phyloP scores from a whole-genome alignment of 2,888 invertebrate genomes.

The Drosophila formosana region DNA sequence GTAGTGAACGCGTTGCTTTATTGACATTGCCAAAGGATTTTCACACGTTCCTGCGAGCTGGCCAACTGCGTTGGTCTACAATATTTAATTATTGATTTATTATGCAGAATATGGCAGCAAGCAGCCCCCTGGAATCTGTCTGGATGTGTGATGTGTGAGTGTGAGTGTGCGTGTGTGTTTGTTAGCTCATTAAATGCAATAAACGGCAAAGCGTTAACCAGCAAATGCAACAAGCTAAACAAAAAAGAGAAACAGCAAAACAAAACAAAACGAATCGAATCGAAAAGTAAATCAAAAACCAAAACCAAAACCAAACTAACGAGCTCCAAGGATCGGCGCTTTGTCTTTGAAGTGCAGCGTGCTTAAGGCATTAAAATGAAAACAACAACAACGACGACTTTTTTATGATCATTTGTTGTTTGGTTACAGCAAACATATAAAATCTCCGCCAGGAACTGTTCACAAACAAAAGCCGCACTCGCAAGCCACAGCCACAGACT shows the following conservation, averaged over 20 bases:
- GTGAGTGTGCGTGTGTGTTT: conserved; percentile 20
- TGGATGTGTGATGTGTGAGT: too few species aligned
- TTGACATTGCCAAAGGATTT: conserved; percentile 73
- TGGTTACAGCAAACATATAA: conserved; percentile 78
- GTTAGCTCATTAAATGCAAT: conserved; percentile 64
- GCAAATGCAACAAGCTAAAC: conserved; percentile 58
- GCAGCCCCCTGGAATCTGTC: conserved; percentile 23
- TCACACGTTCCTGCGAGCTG: conserved; percentile 65
- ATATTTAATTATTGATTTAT: conserved; percentile 74
- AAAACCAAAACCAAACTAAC: conserved; percentile 55
- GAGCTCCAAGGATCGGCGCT: conserved; percentile 63
- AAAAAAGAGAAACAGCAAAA: conserved; percentile 35
- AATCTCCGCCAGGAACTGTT: conserved; percentile 51
- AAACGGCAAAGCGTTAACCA: conserved; percentile 64
- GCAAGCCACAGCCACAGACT: conserved; percentile 10
- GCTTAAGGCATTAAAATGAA: conserved; percentile 55
- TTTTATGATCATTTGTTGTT: conserved; percentile 76
- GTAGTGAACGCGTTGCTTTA: conserved; percentile 52
- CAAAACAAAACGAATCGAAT: conserved; percentile 40
- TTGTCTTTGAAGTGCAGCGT: conserved; percentile 65
- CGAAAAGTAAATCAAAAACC: conserved; percentile 41
- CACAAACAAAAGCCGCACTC: conserved; percentile 64
- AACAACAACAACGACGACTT: conserved; percentile 41
- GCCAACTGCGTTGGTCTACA: conserved; percentile 32
- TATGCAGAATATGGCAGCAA: conserved; percentile 38